phyloP scores from a whole-genome alignment of 2,113 vertebrate genomes.

The Notothenia rossii region DNA sequence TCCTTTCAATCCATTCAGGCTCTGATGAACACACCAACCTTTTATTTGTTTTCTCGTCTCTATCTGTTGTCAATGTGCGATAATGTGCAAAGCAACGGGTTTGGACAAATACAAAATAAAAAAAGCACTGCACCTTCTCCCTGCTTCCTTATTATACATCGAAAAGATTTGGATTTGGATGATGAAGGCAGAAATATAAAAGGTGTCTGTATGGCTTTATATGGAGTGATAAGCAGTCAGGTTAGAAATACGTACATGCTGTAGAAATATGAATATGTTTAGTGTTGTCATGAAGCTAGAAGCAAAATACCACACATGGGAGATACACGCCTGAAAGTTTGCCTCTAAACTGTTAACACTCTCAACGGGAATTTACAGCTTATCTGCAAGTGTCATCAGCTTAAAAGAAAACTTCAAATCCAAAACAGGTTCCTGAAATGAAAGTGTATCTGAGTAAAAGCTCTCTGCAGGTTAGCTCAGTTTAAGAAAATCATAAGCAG shows the following conservation, averaged over 20 bases:
- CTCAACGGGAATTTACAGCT: constrained; percentile 57
- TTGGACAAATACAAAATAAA: constrained; percentile 19
- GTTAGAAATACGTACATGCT: not conserved
- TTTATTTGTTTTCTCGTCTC: constrained; percentile 14
- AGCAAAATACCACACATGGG: constrained; percentile 38
- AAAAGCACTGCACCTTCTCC: constrained; percentile 7
- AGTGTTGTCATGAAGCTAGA: not conserved
- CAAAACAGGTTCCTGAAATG: constrained; percentile 25
- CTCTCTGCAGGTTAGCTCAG: constrained; percentile 47
- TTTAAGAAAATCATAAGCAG: constrained; percentile 48
- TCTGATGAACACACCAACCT: constrained; percentile 21
- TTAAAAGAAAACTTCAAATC: constrained; percentile 56
- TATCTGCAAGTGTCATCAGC: constrained; percentile 44
- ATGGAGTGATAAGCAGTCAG: not conserved
- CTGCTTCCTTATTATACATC: constrained; percentile 42
- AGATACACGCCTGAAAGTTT: constrained; percentile 12
- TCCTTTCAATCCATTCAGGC: constrained; percentile 11
- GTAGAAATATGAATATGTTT: constrained; percentile 7
- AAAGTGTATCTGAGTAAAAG: constrained; percentile 28
- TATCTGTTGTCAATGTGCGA: not conserved
- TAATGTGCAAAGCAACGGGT: not conserved
- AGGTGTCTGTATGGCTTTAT: constrained; percentile 6
- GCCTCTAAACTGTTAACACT: constrained; percentile 47
- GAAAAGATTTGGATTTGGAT: constrained; percentile 27
- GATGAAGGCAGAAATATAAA: constrained; percentile 20